These are phyloP conservation scores for Pycnomerus fuliginosus DNA, from an alignment of 2,888 invertebrate genomes.

Conservation along the genomic window DNA sequence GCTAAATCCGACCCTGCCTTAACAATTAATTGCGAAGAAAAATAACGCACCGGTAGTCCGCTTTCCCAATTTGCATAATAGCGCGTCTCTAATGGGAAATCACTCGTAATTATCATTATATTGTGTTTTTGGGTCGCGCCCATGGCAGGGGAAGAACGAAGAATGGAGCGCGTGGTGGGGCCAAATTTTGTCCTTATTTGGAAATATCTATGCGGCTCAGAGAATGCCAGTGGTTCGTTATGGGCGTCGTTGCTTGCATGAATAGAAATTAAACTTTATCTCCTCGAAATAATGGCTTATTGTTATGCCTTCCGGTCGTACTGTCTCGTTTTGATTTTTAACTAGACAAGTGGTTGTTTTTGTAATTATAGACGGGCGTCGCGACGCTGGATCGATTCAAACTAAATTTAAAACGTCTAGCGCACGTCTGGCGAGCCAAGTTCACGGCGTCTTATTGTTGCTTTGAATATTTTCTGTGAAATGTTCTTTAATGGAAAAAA, in stretches of 20 bases:
- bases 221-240: slow-evolving; percentile 9
- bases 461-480: no score
- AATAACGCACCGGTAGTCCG: slow-evolving; percentile 2
- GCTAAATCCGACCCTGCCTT: slow-evolving; percentile 8
- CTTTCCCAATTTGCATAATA: slow-evolving; percentile 8
- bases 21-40: slow-evolving; percentile 3
- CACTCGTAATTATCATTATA: slow-evolving; percentile 4
- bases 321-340: neutral
- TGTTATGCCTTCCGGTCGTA: slow-evolving; percentile 5
- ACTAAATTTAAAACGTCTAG: slow-evolving; percentile 19
- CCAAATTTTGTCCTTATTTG: slow-evolving; percentile 15
- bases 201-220: slow-evolving; percentile 15
- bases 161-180: slow-evolving; percentile 11
- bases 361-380: slow-evolving; percentile 1
- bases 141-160: slow-evolving; percentile 9
- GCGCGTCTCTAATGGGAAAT: no score
- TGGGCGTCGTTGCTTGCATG: slow-evolving; percentile 6
- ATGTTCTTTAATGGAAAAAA: no score
- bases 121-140: slow-evolving; percentile 15
- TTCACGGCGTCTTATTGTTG: no score
- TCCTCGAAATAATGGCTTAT: neutral
- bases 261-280: slow-evolving; percentile 11
- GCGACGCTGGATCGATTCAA: slow-evolving; percentile 17
- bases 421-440: slow-evolving; percentile 10
- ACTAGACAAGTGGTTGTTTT: slow-evolving; percentile 1